Evolutionary conservation across 2,888 invertebrate species (phyloP), one percentile per base, ranked within the genome.

Genomic region (Drosophila macrothrix): DNA sequence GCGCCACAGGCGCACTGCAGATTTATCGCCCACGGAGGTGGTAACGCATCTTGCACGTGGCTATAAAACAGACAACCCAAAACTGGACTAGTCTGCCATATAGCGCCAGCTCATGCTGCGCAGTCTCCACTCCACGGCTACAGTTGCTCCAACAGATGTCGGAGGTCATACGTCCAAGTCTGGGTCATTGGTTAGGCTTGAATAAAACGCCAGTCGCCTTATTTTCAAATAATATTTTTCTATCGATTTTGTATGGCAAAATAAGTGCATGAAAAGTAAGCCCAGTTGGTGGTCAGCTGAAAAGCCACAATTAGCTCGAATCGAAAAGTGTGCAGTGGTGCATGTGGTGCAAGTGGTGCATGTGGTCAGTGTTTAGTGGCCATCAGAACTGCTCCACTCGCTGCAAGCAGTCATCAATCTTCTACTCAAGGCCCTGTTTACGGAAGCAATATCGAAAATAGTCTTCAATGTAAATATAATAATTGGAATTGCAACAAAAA

Each of bases 21-120:
- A 91, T 92, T 92, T 92, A 92, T 91, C 82, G 91, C 87, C 91
- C 82, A 84, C 83, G 84, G 89, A 91, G 91, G 92, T 89, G 91
- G 92, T 86, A 88, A 77, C 54, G 71, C 69, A 70, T 63, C 67
- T 63, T 60, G 61, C 73, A 75, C 69, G 64, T 67, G 79, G 85
- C 88, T 80, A 85, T 85, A 69, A 85, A 85, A 83, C 85, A 85
- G 85, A 88, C 79, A 85, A 62, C 82, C 73, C 29, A 10, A 65
- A 87, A 84, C 82, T 73, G 64, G 72, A 52, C 80, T 73, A 68
- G 73, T 52, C 58, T 31, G n/a, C 29, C 43, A 58, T 19, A 59
- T 88, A 85, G 85, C 85, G 85, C 88, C 85, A 85, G 83, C 85
- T 85, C 85, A 67, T 78, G 88, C 88, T 87, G 85, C 58, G 83